Base-by-base conservation (phyloP, 2,888 invertebrate species). In the Pandemis cinnamomeana region DNA sequence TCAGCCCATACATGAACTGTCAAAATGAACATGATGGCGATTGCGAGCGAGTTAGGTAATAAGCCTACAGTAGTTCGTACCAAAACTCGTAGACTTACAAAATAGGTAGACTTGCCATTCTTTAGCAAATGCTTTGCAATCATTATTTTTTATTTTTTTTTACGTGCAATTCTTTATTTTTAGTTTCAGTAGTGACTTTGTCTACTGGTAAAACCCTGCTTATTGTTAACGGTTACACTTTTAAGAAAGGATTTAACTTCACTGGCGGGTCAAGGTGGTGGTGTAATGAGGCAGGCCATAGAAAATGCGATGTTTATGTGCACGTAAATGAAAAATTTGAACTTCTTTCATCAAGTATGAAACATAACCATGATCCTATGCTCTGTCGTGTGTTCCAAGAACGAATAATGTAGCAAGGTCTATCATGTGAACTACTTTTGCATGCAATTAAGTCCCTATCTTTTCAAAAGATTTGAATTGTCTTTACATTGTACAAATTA, bases 181-280 rank as follows among this genome's bases (percentile, higher is more conserved):
- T 80, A 91, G 91, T 91, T 83, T 84, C 91, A 80, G 89, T 91
- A 75, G 85, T 91, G 41, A 87, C 89, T 11, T 77, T 91, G 75
- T 87, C 89, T n/a, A 84, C 86, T 76, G 91, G 90, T 70, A 88
- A 79, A 74, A 90, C 88, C 4, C 79, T 90, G 66, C 86, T 91
- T 11, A 87, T 91, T 75, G 87, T 91, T 69, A 90, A 91, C 74
- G 91, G 91, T 2, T 89, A 91, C 76, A 89, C 87, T n/a, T 91
- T 89, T 80, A 88, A 87, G 76, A 84, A 84, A 70, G 87, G 88
- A 69, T 80, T 83, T 11, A 82, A 82, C 71, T 83, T 85, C 5
- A 86, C 84, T 42, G 86, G 84, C 51, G 85, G 84, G 0, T 85
- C 90, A 2, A 83, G 86, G 78, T 91, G 91, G 91, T 85, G 83